Evolutionary conservation across 2,113 vertebrate genomes (phyloP).

Genomic region (Catharus fuscescens): DNA sequence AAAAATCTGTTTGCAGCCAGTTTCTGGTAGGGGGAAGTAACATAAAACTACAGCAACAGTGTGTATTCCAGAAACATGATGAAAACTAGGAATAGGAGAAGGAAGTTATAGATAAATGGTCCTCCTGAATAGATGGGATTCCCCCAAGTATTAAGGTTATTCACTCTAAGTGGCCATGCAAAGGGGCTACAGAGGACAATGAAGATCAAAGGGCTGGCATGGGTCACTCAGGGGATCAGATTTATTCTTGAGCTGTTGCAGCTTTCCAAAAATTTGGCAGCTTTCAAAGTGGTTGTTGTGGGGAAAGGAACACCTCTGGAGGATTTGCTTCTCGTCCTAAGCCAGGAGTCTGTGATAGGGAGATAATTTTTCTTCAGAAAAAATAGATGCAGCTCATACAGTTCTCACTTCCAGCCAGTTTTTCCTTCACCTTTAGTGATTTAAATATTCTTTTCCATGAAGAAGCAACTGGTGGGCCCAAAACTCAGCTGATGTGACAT

Average conservation of each 20-base stretch:
- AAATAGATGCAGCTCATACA: neutral
- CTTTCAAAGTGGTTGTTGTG: neutral
- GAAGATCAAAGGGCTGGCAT: neutral
- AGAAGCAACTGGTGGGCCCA: neutral
- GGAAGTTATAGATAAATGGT: neutral
- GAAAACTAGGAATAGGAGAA: neutral
- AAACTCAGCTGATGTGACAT: neutral
- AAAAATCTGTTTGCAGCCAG: neutral
- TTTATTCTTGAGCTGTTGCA: neutral
- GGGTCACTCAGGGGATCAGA: neutral
- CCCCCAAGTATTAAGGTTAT: neutral
- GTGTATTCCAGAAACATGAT: neutral
- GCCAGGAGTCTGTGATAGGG: neutral
- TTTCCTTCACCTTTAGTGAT: neutral
- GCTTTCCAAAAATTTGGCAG: neutral
- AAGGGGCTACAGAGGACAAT: neutral
- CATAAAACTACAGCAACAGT: neutral
- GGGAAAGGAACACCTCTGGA: neutral
- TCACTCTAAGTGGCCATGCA: neutral
- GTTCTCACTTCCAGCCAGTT: neutral
- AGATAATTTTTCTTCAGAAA: neutral
- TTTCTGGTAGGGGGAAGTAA: neutral
- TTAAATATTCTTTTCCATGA: neutral
- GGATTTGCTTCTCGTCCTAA: neutral
- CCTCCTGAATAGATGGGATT: neutral